Conservation (phyloP, 2,888 invertebrate species). For the Xylocampa areola region DNA sequence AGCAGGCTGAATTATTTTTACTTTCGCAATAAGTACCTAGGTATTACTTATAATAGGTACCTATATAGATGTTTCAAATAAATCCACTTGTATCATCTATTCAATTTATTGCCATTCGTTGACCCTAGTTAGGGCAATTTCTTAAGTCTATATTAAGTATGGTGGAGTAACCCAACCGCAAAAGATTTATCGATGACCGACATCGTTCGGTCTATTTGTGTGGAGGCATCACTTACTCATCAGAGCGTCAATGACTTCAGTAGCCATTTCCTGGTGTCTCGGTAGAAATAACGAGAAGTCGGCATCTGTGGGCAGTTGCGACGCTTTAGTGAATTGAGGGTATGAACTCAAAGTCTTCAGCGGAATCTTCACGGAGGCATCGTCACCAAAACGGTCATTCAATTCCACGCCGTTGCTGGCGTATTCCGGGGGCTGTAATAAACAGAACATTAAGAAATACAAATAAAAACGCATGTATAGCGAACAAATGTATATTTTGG, state of each 20-base stretch:
- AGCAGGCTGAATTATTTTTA: no score
- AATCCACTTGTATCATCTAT: no score
- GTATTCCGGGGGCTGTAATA: slow-evolving; percentile 79
- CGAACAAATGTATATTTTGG: no score
- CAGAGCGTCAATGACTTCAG: slow-evolving; percentile 92
- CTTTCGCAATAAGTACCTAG: no score
- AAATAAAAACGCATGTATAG: slow-evolving; percentile 8
- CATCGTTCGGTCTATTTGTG: no score
- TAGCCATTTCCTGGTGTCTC: slow-evolving; percentile 92
- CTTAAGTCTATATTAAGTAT: no score
- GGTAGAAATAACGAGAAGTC: slow-evolving; percentile 94
- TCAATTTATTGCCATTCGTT: no score
- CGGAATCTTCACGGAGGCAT: slow-evolving; percentile 85
- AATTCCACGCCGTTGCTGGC: slow-evolving; percentile 89
- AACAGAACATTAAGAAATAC: not conserved
- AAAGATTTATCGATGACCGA: no score
- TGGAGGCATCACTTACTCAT: slow-evolving; percentile 90
- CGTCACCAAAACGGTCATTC: slow-evolving; percentile 90
- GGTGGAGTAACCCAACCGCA: no score
- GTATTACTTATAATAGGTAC: no score
- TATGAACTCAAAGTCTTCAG: slow-evolving; percentile 86
- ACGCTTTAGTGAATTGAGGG: slow-evolving; percentile 90
- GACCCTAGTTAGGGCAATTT: no score
- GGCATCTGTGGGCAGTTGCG: slow-evolving; percentile 89
- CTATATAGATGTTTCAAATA: no score